Conservation (phyloP, 2,113 vertebrate genomes). For the Varanus salvator region DNA sequence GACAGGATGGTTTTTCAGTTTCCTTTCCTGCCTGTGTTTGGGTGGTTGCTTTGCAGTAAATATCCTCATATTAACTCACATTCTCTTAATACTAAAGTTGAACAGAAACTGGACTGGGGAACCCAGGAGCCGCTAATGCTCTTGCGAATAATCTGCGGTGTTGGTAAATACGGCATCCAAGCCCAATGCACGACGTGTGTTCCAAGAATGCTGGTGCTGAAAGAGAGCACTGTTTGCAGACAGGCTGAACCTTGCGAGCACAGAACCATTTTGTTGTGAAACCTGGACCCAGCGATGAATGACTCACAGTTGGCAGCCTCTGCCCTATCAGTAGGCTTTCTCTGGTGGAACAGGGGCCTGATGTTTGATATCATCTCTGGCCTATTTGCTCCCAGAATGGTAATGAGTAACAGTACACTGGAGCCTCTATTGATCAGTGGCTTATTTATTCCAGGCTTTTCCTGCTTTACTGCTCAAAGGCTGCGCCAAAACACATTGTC, state of each 20-base stretch:
- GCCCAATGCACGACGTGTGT: slow-evolving; percentile 31
- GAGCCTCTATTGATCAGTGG: slow-evolving; percentile 53
- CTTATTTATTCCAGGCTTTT: slow-evolving; percentile 56
- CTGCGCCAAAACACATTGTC: slow-evolving; percentile 15
- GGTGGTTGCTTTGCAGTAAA: background rate
- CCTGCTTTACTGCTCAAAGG: slow-evolving; percentile 30
- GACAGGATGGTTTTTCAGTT: background rate
- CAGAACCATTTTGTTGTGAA: slow-evolving; percentile 64
- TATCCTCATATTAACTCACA: background rate
- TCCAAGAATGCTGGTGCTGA: slow-evolving; percentile 43
- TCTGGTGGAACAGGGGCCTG: slow-evolving; percentile 44
- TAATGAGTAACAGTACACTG: slow-evolving; percentile 52
- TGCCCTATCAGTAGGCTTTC: slow-evolving; percentile 63
- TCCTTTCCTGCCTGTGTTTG: background rate
- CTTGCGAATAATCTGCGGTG: slow-evolving; percentile 18
- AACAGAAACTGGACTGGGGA: slow-evolving; percentile 24
- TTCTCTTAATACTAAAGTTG: background rate
- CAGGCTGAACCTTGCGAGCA: slow-evolving; percentile 61
- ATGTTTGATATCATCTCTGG: slow-evolving; percentile 64
- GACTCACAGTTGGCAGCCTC: slow-evolving; percentile 69
- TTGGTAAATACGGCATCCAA: background rate
- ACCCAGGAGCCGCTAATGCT: background rate
- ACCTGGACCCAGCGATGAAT: slow-evolving; percentile 50
- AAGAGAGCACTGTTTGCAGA: slow-evolving; percentile 59
- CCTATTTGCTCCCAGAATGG: slow-evolving; percentile 48